Percentiles rank a stretch among this genome's conserved stretches.
These are phyloP conservation scores for Syngnathus scovelli DNA, from an alignment of 2,113 vertebrate species.

Conservation along the genomic window DNA sequence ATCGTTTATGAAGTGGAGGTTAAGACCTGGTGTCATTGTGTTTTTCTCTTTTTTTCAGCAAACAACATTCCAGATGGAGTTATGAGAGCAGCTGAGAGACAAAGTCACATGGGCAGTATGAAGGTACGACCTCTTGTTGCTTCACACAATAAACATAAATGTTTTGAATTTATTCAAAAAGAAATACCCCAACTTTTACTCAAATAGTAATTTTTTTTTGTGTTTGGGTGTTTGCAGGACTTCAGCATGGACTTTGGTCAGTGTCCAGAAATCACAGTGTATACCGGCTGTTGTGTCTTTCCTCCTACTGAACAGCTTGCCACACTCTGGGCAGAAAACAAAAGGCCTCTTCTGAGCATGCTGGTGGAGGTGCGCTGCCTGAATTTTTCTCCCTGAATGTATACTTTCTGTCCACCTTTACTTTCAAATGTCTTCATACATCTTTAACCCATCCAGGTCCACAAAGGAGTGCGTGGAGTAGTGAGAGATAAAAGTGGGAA, in stretches of 20 bases:
- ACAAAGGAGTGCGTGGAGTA: conserved; percentile 88
- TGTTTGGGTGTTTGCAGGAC: conserved; percentile 71
- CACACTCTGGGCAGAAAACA: conserved; percentile 86
- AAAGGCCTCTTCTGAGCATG: conserved; percentile 91
- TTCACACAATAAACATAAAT: background rate
- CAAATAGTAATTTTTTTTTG: background rate
- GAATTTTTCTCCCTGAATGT: background rate
- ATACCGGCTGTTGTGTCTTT: conserved; percentile 90
- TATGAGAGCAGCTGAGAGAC: conserved; percentile 87
- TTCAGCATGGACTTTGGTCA: conserved; percentile 88
- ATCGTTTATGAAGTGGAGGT: background rate
- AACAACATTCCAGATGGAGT: conserved; percentile 74
- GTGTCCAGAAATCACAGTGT: conserved; percentile 96
- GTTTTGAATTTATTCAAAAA: background rate
- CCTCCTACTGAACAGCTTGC: conserved; percentile 81
- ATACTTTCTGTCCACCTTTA: background rate
- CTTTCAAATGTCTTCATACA: background rate
- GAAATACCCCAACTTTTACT: background rate
- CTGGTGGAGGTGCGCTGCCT: conserved; percentile 81
- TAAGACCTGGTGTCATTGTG: background rate
- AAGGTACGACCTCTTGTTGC: conserved; percentile 73
- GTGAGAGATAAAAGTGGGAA: conserved; percentile 88
- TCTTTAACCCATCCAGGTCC: conserved; percentile 72
- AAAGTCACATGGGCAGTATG: conserved; percentile 95
- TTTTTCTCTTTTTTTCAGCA: conserved; percentile 29